Conservation (phyloP, 2,113 vertebrate species). For the Pseudorectes ferrugineus region DNA sequence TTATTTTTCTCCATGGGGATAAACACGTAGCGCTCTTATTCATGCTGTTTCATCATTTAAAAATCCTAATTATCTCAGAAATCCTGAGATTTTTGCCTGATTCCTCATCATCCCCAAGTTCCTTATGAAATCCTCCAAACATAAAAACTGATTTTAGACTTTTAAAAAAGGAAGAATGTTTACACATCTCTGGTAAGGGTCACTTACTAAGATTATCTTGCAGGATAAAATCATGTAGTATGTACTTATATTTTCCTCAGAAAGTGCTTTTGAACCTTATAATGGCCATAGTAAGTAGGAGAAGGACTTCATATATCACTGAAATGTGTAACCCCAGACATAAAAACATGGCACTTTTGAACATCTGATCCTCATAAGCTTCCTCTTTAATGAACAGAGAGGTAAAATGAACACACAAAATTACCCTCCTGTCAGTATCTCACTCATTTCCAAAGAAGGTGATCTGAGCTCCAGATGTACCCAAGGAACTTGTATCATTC, state of each 20-base stretch:
- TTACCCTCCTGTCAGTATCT: not conserved
- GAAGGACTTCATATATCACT: not conserved
- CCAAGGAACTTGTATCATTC: not conserved
- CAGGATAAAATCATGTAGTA: not conserved
- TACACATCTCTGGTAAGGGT: not conserved
- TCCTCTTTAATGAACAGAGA: not conserved
- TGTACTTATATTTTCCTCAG: not conserved
- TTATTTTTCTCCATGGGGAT: not conserved
- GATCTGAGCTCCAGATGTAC: not conserved
- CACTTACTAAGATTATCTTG: not conserved
- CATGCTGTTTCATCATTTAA: not conserved
- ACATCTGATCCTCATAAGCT: not conserved
- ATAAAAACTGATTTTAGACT: not conserved
- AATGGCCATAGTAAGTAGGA: not conserved
- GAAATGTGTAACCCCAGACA: not conserved
- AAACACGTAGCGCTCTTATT: not conserved
- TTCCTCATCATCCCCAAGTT: not conserved
- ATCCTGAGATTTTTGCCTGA: not conserved
- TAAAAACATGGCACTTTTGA: not conserved
- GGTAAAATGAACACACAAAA: not conserved
- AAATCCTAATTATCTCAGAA: not conserved
- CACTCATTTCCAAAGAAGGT: not conserved
- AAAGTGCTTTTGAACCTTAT: not conserved
- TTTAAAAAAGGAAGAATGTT: not conserved
- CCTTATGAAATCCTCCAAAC: not conserved